Base-by-base conservation (phyloP, 2,888 invertebrate species). In the Heliconius erato region DNA sequence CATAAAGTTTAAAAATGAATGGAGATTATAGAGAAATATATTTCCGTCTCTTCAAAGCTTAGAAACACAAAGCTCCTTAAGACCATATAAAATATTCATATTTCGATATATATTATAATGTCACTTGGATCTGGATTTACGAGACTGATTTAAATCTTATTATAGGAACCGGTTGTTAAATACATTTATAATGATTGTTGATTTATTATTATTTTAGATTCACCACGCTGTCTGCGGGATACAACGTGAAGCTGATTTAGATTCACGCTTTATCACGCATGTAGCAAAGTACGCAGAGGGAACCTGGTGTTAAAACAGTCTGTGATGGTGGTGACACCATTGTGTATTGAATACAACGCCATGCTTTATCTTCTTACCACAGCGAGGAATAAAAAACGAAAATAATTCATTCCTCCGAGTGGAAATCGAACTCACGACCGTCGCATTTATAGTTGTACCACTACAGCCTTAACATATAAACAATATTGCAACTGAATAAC, bases 91-190 rank as follows among this genome's bases (percentile, higher is more conserved):
- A 78, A 32, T 79, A 81, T 74, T 79, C 67, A 68, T 74, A 83
- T 83, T 80, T 80, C 74, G 11, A 40, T 40, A 11, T 40, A 11
- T 40, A 11, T 40, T 67, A 40, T 63, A 83, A 74, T 74, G 83
- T 78, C 82, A 83, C 44, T 26, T 74, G 63, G 16, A 79, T 81
- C 78, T 68, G 28, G 81, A 81, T 81, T 79, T 76, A 76, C 28
- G 63, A 74, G 26, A 63, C 35, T 69, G 32, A 54, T 74, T 83
- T 78, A 80, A 76, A 76, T 54, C 74, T 80, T 68, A 59, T 76
- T 76, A 80, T 49, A 54, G 11, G 19, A 71, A 79, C 79, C 14
- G 63, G 74, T 80, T 49, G 3, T 44, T 63, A 14, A 3, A 44
- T 14, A 68, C 49, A 54, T 76, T 35, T 63, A 63, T 76, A n/a